These are phyloP conservation scores for Akabosia matsudoensis DNA, from an alignment of 1,140 invertebrate genomes.

Conservation along the genomic window DNA sequence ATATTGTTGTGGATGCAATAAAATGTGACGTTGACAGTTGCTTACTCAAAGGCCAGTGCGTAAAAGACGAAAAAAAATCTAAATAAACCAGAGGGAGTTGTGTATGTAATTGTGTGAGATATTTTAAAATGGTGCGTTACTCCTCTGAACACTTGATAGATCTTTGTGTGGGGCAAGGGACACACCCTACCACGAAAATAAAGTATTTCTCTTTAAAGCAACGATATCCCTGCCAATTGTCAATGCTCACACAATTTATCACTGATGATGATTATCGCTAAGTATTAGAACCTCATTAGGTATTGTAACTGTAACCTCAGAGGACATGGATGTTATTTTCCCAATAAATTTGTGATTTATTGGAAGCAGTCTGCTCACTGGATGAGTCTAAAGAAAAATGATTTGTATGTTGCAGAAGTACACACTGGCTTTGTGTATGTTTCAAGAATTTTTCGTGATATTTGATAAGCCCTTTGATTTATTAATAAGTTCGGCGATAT, in stretches of 20 bases:
- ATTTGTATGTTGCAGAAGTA: too few relatives aligned
- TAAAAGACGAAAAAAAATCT: too few relatives aligned
- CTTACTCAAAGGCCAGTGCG: not conserved
- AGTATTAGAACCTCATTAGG: constrained; percentile 15
- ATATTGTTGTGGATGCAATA: not conserved
- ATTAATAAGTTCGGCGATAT: not conserved
- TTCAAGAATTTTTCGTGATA: not conserved
- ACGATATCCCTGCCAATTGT: not conserved
- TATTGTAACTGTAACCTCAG: too few relatives aligned
- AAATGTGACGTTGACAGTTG: not conserved
- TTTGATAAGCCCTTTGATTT: not conserved
- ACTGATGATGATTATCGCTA: constrained; percentile 15
- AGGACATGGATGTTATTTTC: too few relatives aligned
- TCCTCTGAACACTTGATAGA: too few relatives aligned
- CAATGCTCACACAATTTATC: constrained; percentile 10
- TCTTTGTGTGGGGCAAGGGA: not conserved
- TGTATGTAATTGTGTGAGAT: too few relatives aligned
- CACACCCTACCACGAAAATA: not conserved
- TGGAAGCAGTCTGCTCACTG: too few relatives aligned
- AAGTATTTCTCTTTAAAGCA: not conserved
- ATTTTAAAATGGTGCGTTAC: too few relatives aligned
- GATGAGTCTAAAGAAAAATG: too few relatives aligned
- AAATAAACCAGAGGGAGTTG: too few relatives aligned
- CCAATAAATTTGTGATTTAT: too few relatives aligned
- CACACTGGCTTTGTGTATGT: not conserved